Evolutionary conservation across 2,797 vertebrate species (phyloP), one percentile per base, ranked within the genome.

Genomic region (Chelon labrosus): DNA sequence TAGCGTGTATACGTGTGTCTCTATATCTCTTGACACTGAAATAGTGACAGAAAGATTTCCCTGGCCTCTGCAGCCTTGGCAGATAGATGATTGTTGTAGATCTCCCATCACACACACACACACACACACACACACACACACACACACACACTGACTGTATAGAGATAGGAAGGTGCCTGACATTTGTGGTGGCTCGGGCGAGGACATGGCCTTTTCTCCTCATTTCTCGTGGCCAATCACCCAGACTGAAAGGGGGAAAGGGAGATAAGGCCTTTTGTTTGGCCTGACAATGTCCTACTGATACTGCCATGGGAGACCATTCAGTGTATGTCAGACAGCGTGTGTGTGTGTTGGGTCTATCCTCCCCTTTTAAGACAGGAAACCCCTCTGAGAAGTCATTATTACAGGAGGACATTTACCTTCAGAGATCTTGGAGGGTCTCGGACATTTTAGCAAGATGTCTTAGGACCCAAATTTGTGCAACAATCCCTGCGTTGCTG

Each of bases 231-330:
- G 84, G 83, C 81, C 88, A 85, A 89, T 89, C 87, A 85, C 61
- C 85, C 82, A 69, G 75, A 82, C 71, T 79, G 89, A 90, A 88
- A 83, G 75, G 62, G 22, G 74, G 53, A 77, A 62, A 69, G 64
- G 55, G 70, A 85, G 88, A 91, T 92, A 91, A 90, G 80, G 41
- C 71, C 87, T 89, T 91, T 91, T 92, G 90, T 91, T 65, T 71
- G 78, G 63, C 62, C 67, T 89, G 88, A 89, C 89, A 90, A 79
- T 85, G 83, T 85, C 73, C 84, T 10, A 77, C 83, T 89, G 88
- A 89, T 89, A 85, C 88, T 82, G 79, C 84, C 77, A 73, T 57
- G 64, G 69, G 76, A 83, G 87, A 73, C 72, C 60, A 78, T 89
- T 85, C 58, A 75, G 62, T 62, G 63, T 77, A 4, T 27, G 10